A percentile compares a stretch with the other conserved stretches of the same genome.
Conservation (phyloP, 2,888 invertebrate species). For the Steinernema carpocapsae region DNA sequence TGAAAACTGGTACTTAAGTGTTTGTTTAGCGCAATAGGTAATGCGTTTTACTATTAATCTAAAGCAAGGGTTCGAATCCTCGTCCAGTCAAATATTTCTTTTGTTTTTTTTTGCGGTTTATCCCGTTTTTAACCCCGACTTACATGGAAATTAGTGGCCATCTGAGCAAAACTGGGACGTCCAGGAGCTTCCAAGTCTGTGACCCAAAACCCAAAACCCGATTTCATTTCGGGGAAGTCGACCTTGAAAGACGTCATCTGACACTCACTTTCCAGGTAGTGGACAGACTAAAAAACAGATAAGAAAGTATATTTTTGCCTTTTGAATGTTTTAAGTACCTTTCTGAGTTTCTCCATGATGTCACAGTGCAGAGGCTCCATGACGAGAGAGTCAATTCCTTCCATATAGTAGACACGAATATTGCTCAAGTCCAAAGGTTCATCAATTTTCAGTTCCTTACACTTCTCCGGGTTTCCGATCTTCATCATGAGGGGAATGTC, state of each 20-base stretch:
- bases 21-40: no score
- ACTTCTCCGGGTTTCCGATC: constrained; percentile 64
- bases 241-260: constrained; percentile 27
- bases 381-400: constrained; percentile 70
- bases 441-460: constrained; percentile 46
- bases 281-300: not conserved
- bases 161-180: constrained; percentile 9
- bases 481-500: constrained; percentile 83
- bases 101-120: no score
- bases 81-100: no score
- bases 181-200: constrained; percentile 3
- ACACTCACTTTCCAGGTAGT: constrained; percentile 13
- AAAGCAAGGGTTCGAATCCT: no score
- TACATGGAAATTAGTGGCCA: constrained; percentile 30
- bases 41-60: no score
- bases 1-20: no score
- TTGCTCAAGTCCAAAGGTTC: constrained; percentile 74
- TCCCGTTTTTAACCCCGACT: no score
- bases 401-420: constrained; percentile 82
- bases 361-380: constrained; percentile 38
- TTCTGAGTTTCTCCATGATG: not conserved
- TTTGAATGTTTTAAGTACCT: not conserved
- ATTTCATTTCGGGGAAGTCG: constrained; percentile 19
- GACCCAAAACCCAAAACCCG: constrained; percentile 8
- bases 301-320: no score